Conservation (phyloP, 2,113 vertebrate species). For the Apteryx mantelli region DNA sequence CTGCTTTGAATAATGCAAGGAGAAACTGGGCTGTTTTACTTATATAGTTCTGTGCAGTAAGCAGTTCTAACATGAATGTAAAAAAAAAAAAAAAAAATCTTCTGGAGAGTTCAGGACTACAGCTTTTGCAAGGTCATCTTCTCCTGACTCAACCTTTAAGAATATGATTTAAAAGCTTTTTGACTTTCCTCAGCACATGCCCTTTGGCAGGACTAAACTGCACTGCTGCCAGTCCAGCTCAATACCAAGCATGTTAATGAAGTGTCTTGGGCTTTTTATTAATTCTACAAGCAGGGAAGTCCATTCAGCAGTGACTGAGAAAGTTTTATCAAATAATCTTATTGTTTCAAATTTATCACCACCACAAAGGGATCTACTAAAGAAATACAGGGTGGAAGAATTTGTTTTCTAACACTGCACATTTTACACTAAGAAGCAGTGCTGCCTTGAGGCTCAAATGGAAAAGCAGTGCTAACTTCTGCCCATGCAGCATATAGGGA, state of each 20-base stretch:
- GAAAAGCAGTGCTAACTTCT: background rate
- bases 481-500: background rate
- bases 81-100: background rate
- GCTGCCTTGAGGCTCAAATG: background rate
- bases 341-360: slow-evolving; percentile 56
- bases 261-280: slow-evolving; percentile 52
- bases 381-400: slow-evolving; percentile 26
- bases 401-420: background rate
- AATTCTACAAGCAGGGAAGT: slow-evolving; percentile 47
- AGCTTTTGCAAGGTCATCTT: slow-evolving; percentile 41
- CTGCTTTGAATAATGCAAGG: background rate
- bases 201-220: slow-evolving; percentile 39
- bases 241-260: slow-evolving; percentile 53
- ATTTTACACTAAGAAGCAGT: background rate
- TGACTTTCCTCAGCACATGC: slow-evolving; percentile 14
- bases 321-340: slow-evolving; percentile 60
- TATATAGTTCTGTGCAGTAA: background rate
- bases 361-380: slow-evolving; percentile 31
- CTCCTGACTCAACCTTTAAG: slow-evolving; percentile 34
- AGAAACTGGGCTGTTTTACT: background rate
- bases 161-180: slow-evolving; percentile 42
- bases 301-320: slow-evolving; percentile 46
- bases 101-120: background rate
- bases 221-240: slow-evolving; percentile 21
- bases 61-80: background rate